Percentiles rank a stretch among this genome's conserved stretches.
Conservation (phyloP, 1,140 invertebrate species). For the Drosophila guanche region DNA sequence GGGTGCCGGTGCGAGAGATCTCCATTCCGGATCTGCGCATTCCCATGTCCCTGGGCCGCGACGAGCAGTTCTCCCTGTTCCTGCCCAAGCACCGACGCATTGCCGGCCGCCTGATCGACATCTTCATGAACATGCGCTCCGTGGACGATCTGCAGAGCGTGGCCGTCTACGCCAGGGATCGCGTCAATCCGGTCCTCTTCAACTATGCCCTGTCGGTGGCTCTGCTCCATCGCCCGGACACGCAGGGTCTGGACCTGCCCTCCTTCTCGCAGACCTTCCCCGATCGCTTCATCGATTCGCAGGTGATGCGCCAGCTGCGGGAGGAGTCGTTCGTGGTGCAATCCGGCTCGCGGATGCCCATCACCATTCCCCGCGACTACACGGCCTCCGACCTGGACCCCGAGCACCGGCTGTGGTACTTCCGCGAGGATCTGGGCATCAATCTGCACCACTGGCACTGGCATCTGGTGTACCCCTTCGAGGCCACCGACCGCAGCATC, state of each 20-base stretch:
- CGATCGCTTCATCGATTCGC: conserved; percentile 90
- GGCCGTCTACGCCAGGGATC: conserved; percentile 89
- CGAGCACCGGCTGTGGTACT: conserved; percentile 89
- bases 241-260: conserved; percentile 88
- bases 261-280: conserved; percentile 89
- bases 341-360: conserved; percentile 86
- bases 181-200: conserved; percentile 90
- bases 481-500: conserved; percentile 85
- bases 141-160: conserved; percentile 89
- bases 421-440: conserved; percentile 89
- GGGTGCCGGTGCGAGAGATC: conserved; percentile 87
- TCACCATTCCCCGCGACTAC: conserved; percentile 89
- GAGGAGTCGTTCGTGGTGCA: conserved; percentile 88
- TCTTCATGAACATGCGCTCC: conserved; percentile 89
- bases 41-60: conserved; percentile 87
- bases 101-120: conserved; percentile 88
- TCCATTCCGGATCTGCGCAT: conserved; percentile 88
- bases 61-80: conserved; percentile 90
- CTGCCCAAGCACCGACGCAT: conserved; percentile 88
- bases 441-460: conserved; percentile 94
- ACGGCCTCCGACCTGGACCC: conserved; percentile 89
- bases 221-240: conserved; percentile 89
- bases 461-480: conserved; percentile 91
- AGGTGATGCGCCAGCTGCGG: conserved; percentile 87
- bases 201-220: conserved; percentile 91